Conservation (phyloP, 2,113 vertebrate genomes). For the Gasterosteus aculeatus region DNA sequence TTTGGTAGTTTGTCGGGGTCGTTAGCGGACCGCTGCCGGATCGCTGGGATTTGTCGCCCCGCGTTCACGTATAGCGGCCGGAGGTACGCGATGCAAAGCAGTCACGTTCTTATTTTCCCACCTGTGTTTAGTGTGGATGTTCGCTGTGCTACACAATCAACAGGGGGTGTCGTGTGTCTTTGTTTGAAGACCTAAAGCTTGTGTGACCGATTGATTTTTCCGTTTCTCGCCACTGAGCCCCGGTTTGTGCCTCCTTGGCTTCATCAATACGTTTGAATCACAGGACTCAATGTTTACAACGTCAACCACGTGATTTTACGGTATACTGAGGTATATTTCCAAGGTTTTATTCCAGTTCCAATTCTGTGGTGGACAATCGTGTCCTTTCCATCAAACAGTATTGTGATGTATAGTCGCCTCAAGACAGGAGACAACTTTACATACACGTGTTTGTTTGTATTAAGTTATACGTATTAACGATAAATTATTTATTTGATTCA, state of each 20-base stretch:
- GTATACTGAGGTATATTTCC: not conserved
- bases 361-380: not conserved
- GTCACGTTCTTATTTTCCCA: not conserved
- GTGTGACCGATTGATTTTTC: slow-evolving; percentile 10
- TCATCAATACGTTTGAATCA: not conserved
- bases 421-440: no score
- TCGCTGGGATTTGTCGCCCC: slow-evolving; percentile 47
- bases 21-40: slow-evolving; percentile 15
- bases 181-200: not conserved
- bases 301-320: not conserved
- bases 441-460: not conserved
- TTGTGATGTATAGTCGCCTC: not conserved
- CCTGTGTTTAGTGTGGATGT: not conserved
- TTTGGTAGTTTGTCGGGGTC: slow-evolving; percentile 14
- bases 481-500: not conserved
- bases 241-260: not conserved
- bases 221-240: slow-evolving; percentile 4
- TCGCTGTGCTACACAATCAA: not conserved
- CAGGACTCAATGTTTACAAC: not conserved
- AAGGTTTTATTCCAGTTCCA: not conserved
- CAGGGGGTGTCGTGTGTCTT: not conserved
- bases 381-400: not conserved
- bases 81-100: slow-evolving; percentile 20
- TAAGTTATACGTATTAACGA: not conserved
- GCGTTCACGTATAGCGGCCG: not conserved